These are phyloP conservation scores for Salticus scenicus DNA, from an alignment of 2,888 invertebrate genomes.

Conservation along the genomic window DNA sequence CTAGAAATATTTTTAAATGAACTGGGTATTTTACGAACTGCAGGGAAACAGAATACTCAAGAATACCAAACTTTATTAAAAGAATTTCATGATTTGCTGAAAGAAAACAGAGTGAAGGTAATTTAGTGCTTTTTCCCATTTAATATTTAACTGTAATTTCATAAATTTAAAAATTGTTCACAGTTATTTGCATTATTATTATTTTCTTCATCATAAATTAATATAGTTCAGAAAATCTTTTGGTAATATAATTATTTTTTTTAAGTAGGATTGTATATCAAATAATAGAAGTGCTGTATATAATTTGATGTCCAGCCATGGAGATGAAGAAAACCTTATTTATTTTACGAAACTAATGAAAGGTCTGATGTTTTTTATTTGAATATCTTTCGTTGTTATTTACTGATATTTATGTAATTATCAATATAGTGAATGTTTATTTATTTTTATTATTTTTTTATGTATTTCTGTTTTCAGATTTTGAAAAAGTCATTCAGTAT, in stretches of 20 bases:
- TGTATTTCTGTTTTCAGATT: slow-evolving; percentile 79
- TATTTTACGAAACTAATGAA: slow-evolving; percentile 90
- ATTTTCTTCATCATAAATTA: too few relatives aligned
- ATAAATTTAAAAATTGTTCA: too few relatives aligned
- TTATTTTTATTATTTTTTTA: background rate
- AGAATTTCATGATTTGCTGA: slow-evolving; percentile 86
- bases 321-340: slow-evolving; percentile 92
- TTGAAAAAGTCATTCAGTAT: slow-evolving; percentile 91
- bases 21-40: slow-evolving; percentile 83
- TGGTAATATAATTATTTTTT: slow-evolving; percentile 8
- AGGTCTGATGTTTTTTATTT: slow-evolving; percentile 73
- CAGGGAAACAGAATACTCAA: slow-evolving; percentile 73
- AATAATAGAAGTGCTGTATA: slow-evolving; percentile 90
- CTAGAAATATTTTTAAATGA: slow-evolving; percentile 93
- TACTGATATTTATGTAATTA: too few relatives aligned
- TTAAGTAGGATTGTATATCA: slow-evolving; percentile 84
- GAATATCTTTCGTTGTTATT: background rate
- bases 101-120: slow-evolving; percentile 82
- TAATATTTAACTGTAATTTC: too few relatives aligned
- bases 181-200: too few relatives aligned
- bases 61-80: slow-evolving; percentile 82
- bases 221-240: too few relatives aligned
- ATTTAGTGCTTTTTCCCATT: too few relatives aligned
- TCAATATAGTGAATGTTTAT: too few relatives aligned
- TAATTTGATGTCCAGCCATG: slow-evolving; percentile 93